Evolutionary conservation across 2,888 invertebrate genomes (phyloP).

Genomic region (Parnassius smintheus): DNA sequence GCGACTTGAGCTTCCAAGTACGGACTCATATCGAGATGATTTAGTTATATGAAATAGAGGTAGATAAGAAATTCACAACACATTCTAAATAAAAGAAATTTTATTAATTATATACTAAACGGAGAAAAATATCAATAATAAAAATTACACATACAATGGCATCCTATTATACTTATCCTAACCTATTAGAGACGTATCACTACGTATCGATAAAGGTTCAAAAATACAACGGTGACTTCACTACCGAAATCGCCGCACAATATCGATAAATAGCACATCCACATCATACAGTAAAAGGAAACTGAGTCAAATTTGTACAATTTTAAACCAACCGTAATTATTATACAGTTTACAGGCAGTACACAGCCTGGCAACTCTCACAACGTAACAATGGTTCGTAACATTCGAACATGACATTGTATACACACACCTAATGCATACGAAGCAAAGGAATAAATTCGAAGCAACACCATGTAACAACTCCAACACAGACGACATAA

Average conservation of each 20-base stretch:
- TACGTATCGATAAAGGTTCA: constrained; percentile 8
- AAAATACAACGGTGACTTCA: not conserved
- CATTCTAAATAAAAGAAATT: constrained; percentile 68
- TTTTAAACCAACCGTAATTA: constrained; percentile 26
- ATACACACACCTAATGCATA: constrained; percentile 1
- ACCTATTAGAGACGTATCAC: constrained; percentile 21
- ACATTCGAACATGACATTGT: constrained; percentile 13
- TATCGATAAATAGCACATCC: constrained; percentile 3
- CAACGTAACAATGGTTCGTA: constrained; percentile 14
- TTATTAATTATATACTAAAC: constrained; percentile 66
- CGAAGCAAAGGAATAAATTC: constrained; percentile 3
- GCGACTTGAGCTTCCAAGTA: no score
- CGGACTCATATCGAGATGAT: no score
- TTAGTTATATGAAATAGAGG: no score
- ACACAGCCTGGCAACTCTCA: constrained; percentile 26
- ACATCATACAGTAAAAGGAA: constrained; percentile 28
- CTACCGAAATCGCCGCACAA: no score
- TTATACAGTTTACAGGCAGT: constrained; percentile 23
- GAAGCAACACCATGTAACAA: not conserved
- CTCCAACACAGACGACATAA: no score
- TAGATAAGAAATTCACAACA: constrained; percentile 25
- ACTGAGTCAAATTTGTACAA: constrained; percentile 39
- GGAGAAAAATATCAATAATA: constrained; percentile 55
- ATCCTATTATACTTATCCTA: constrained; percentile 57
- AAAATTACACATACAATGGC: constrained; percentile 72